Base-by-base conservation (phyloP, 2,797 vertebrate species). In the Hypotaenidia philippensis region DNA sequence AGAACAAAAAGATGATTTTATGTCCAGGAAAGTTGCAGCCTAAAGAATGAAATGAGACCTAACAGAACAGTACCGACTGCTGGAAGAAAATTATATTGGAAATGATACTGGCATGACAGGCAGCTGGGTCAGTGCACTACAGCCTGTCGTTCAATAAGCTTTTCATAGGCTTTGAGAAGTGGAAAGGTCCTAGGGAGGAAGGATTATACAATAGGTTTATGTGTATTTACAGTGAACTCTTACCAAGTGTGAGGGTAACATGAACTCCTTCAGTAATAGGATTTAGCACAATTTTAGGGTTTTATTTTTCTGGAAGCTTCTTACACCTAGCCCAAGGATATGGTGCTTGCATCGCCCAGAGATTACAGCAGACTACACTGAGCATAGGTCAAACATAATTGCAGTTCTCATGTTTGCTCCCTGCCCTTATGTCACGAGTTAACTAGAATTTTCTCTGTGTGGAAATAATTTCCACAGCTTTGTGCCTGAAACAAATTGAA, bases 301-400 rank as follows among this genome's bases (percentile, higher is more conserved):
- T 89, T 77, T 71, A 11, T 83, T 84, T 70, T 89, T 70, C 34
- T 68, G 65, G 40, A 80, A 57, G 66, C 16, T 75, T 81, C 59
- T 86, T 78, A 56, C 7, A 75, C 38, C 53, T 70, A 83, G 61
- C 50, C 76, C 40, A 40, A 50, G 74, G 71, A 63, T 45, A 7
- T 66, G 40, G 7, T 60, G 14, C n/a, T 79, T 61, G 44, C 29
- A 41, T 60, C 17, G 9, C 29, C 32, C 76, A 72, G 59, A 82
- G 47, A 72, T 45, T 41, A 31, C 21, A 27, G 18, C 63, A n/a
- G 66, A 66, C 18, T 9, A 70, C 65, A 22, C 20, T 49, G 70
- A 74, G 44, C 76, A 41, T 12, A 88, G 74, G 63, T 81, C 91
- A 90, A 49, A 70, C 10, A 14, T 78, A 94, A 92, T 90, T 89